A percentile compares a stretch with the other conserved stretches of the same genome.
Evolutionary conservation across 2,113 vertebrate genomes (phyloP).

Genomic region (Melanocharis versteri): DNA sequence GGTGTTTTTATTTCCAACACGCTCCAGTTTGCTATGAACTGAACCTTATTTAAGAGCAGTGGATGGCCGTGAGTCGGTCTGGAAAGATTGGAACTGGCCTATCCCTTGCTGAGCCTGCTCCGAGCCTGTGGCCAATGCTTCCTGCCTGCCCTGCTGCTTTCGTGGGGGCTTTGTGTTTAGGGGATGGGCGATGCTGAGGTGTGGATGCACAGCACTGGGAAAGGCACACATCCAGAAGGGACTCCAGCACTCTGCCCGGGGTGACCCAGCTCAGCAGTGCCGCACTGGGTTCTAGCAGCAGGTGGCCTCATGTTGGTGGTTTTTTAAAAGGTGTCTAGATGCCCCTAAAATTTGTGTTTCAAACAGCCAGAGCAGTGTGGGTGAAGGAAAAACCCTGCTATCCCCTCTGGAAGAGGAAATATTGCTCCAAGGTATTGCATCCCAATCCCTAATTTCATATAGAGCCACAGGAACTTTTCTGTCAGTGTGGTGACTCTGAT

Average conservation of each 20-base stretch:
- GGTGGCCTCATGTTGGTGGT: fast-evolving
- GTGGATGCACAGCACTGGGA: neutral
- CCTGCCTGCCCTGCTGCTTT: neutral
- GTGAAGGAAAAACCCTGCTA: neutral
- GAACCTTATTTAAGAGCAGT: neutral
- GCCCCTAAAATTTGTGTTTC: neutral
- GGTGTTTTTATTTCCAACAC: neutral
- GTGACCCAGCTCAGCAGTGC: neutral
- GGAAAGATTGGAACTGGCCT: neutral
- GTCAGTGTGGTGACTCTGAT: neutral
- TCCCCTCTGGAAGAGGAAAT: neutral
- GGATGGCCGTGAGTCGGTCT: neutral
- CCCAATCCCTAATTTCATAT: neutral
- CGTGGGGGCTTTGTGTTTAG: neutral
- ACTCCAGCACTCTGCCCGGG: neutral
- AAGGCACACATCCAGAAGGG: neutral
- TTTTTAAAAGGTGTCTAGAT: neutral
- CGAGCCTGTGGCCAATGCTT: fast-evolving
- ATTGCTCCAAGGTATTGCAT: neutral
- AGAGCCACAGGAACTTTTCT: neutral
- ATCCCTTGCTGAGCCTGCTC: neutral
- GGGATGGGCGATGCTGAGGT: neutral
- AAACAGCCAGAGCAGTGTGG: neutral
- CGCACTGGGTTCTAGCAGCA: neutral
- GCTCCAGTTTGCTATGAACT: neutral